These are phyloP conservation scores for Melanogrammus aeglefinus DNA, from an alignment of 2,797 vertebrate species.

Conservation along the genomic window DNA sequence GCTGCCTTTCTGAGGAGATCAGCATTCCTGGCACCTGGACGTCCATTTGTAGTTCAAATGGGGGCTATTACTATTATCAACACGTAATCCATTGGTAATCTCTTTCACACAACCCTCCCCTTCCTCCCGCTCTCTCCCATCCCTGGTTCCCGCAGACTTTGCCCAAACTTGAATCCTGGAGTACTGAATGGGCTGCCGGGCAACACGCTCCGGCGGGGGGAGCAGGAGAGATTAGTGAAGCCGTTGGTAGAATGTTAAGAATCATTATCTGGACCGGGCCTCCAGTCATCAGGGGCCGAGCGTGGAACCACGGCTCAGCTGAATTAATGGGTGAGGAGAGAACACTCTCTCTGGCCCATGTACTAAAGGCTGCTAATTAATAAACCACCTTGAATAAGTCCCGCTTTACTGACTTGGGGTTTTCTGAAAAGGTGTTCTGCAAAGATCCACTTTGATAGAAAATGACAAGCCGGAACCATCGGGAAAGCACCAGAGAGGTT, in stretches of 20 bases:
- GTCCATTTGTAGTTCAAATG: conserved; percentile 27
- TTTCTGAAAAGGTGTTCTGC: neutral
- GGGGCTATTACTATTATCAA: conserved; percentile 58
- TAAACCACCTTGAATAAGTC: neutral
- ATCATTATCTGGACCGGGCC: conserved; percentile 71
- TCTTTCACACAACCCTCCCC: conserved; percentile 47
- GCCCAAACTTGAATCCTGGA: conserved; percentile 55
- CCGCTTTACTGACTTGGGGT: neutral
- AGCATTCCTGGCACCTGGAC: conserved; percentile 43
- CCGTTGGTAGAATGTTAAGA: conserved; percentile 70
- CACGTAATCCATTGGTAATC: conserved; percentile 61
- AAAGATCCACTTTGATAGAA: neutral
- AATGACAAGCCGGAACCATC: neutral
- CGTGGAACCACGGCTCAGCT: conserved; percentile 59
- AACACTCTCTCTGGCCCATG: neutral
- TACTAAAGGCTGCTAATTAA: neutral
- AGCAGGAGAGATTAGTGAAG: conserved; percentile 50
- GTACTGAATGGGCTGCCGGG: conserved; percentile 59
- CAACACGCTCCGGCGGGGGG: conserved; percentile 50
- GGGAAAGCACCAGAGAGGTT: neutral
- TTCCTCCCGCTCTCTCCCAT: neutral
- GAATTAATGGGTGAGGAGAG: conserved; percentile 57
- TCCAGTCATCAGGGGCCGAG: conserved; percentile 64
- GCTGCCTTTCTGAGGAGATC: conserved; percentile 56
- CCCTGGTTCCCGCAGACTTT: conserved; percentile 33